These are phyloP conservation scores for Forbesichthys papilliferus DNA, from an alignment of 2,113 vertebrate species.

Conservation along the genomic window DNA sequence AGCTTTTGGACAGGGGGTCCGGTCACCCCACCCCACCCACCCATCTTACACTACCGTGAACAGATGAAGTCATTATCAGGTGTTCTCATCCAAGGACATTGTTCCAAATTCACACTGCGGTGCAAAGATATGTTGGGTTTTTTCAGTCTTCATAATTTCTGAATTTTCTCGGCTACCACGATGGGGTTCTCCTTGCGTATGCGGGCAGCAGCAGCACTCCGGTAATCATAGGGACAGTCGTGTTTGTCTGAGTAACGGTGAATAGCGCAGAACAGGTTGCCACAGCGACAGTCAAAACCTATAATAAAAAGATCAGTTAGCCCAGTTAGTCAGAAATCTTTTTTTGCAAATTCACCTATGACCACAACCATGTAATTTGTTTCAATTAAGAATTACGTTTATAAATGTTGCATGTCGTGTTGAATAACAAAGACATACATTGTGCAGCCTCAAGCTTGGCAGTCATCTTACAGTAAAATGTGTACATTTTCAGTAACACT, in stretches of 20 bases:
- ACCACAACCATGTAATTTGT: not conserved
- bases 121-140: slow-evolving; percentile 36
- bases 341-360: too few species aligned
- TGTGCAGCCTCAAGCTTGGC: too few species aligned
- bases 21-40: slow-evolving; percentile 41
- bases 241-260: slow-evolving; percentile 92
- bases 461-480: too few species aligned
- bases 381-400: not conserved
- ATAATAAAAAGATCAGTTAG: not conserved
- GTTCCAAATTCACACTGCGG: slow-evolving; percentile 67
- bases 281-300: slow-evolving; percentile 91
- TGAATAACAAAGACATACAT: not conserved
- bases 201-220: slow-evolving; percentile 85
- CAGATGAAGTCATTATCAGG: slow-evolving; percentile 71
- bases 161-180: slow-evolving; percentile 88
- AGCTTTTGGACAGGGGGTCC: slow-evolving; percentile 57
- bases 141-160: slow-evolving; percentile 85
- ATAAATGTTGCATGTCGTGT: not conserved
- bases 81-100: slow-evolving; percentile 68
- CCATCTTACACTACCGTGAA: slow-evolving; percentile 64
- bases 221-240: slow-evolving; percentile 88
- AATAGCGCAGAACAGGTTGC: slow-evolving; percentile 88
- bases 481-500: too few species aligned
- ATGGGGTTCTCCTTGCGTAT: slow-evolving; percentile 91
- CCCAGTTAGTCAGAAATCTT: too few species aligned